These are phyloP conservation scores for Cantharis rustica DNA, from an alignment of 2,888 invertebrate genomes.

Conservation along the genomic window DNA sequence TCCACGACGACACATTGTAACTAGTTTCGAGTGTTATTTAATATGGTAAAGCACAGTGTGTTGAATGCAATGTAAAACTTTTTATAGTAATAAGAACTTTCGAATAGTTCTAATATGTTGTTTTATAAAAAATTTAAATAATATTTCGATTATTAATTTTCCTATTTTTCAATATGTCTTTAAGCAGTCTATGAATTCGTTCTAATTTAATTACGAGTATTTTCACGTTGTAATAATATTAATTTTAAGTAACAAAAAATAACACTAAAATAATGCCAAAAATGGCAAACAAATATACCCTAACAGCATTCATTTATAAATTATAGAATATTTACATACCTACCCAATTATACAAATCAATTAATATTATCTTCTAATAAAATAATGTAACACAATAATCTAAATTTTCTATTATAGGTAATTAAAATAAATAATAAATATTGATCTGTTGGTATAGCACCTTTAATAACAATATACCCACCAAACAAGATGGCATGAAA, in stretches of 20 bases:
- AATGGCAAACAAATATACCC: background rate
- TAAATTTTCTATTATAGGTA: background rate
- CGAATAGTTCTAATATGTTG: background rate
- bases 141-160: background rate
- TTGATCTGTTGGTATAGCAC: slow-evolving; percentile 11
- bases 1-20: slow-evolving; percentile 8
- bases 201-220: background rate
- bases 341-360: background rate
- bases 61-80: slow-evolving; percentile 16
- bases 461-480: slow-evolving; percentile 19
- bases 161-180: slow-evolving; percentile 18
- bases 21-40: slow-evolving; percentile 20
- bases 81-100: slow-evolving; percentile 3
- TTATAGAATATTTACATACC: background rate
- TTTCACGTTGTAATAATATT: background rate
- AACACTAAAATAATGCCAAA: background rate
- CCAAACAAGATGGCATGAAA: slow-evolving; percentile 14
- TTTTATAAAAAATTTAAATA: background rate
- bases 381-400: background rate
- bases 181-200: slow-evolving; percentile 30
- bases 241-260: background rate
- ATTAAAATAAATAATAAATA: background rate
- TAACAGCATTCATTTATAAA: background rate
- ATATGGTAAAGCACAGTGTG: slow-evolving; percentile 29
- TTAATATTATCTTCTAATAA: background rate